These are phyloP conservation scores for Acanthurus leucopareius DNA, from an alignment of 2,797 vertebrate species.

Conservation along the genomic window DNA sequence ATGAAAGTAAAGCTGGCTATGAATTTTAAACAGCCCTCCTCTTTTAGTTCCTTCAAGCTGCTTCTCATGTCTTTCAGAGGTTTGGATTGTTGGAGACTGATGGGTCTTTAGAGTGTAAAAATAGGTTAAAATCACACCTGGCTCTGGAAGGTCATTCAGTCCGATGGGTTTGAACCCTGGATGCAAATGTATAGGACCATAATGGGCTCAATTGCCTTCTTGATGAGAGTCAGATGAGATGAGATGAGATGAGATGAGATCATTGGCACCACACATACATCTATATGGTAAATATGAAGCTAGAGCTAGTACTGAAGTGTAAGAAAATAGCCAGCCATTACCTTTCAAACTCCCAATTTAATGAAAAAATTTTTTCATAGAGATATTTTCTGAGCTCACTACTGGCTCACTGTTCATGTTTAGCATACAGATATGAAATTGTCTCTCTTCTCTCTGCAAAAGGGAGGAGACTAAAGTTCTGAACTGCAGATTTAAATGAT, in stretches of 20 bases:
- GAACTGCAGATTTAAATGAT: not conserved
- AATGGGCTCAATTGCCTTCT: not conserved
- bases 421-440: too few species aligned
- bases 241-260: slow-evolving; percentile 1
- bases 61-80: slow-evolving; percentile 9
- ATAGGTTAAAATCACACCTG: slow-evolving; percentile 16
- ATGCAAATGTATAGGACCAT: not conserved
- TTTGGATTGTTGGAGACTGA: slow-evolving; percentile 11
- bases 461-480: too few species aligned
- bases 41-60: not conserved
- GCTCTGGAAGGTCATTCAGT: slow-evolving; percentile 9
- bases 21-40: slow-evolving; percentile 59
- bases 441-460: too few species aligned
- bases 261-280: not conserved
- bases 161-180: slow-evolving; percentile 10
- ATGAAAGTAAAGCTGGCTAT: slow-evolving; percentile 57
- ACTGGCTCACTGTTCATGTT: too few species aligned
- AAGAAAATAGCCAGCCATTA: too few species aligned
- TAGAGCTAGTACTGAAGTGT: not conserved
- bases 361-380: too few species aligned
- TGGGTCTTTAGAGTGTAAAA: not conserved
- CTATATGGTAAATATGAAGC: not conserved
- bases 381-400: too few species aligned
- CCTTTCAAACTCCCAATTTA: too few species aligned
- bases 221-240: not conserved